phyloP scores from a whole-genome alignment of 2,797 vertebrate species.

The Hephaestus fuliginosus region DNA sequence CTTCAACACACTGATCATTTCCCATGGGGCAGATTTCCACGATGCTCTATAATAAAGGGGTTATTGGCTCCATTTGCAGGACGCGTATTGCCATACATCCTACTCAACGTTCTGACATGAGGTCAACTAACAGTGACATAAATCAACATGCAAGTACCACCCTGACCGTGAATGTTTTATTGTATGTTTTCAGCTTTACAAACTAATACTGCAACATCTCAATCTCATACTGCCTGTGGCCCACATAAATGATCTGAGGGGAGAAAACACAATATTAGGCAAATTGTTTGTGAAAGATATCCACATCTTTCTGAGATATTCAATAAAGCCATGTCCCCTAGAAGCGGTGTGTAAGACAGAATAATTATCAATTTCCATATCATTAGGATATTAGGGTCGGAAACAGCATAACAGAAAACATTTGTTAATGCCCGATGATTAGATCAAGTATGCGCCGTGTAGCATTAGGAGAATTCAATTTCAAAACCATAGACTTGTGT shows the following conservation, averaged over 20 bases:
- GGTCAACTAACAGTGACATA: constrained; percentile 27
- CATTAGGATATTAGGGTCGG: constrained; percentile 78
- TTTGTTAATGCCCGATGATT: constrained; percentile 79
- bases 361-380: constrained; percentile 88
- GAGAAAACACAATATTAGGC: constrained; percentile 67
- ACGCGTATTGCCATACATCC: not conserved
- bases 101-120: constrained; percentile 16
- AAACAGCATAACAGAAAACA: constrained; percentile 80
- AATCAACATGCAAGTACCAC: constrained; percentile 39
- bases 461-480: constrained; percentile 75
- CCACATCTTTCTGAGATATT: constrained; percentile 70
- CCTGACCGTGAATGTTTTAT: constrained; percentile 15
- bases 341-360: constrained; percentile 76
- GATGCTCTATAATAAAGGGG: constrained; percentile 8
- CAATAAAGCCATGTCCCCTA: constrained; percentile 78
- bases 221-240: constrained; percentile 55
- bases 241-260: constrained; percentile 50
- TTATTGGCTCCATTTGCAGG: constrained; percentile 11
- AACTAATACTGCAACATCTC: constrained; percentile 52
- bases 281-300: constrained; percentile 82
- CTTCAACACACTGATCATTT: not conserved
- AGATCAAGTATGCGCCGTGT: constrained; percentile 66
- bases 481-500: constrained; percentile 67
- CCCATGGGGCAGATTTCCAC: not conserved
- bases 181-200: constrained; percentile 44